Conservation (phyloP, 2,888 invertebrate genomes). For the Caenorhabditis panamensis region DNA sequence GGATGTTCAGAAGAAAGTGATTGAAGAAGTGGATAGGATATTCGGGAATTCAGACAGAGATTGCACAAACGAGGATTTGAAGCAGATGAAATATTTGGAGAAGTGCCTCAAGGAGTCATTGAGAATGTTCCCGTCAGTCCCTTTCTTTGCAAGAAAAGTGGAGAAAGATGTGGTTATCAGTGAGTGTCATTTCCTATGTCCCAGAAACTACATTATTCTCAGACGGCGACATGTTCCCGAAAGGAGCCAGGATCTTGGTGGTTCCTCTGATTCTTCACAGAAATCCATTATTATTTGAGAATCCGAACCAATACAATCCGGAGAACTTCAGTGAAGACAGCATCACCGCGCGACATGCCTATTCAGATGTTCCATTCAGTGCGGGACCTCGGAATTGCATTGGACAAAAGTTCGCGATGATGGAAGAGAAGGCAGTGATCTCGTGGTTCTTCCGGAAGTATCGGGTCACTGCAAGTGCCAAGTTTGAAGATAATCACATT, state of each 20-base stretch:
- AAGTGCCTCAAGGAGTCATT: conserved; percentile 73
- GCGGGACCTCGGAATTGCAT: conserved; percentile 77
- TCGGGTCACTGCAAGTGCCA: conserved; percentile 63
- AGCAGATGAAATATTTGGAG: conserved; percentile 72
- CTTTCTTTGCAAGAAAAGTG: conserved; percentile 65
- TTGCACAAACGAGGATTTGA: conserved; percentile 79
- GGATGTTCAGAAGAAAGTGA: conserved; percentile 82
- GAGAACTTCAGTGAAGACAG: conserved; percentile 82
- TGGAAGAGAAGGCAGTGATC: conserved; percentile 81
- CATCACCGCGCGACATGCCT: conserved; percentile 66
- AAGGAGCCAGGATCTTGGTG: conserved; percentile 74
- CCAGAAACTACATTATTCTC: conserved; percentile 13
- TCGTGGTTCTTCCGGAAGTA: conserved; percentile 82
- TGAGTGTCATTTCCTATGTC: conserved; percentile 37
- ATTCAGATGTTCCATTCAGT: conserved; percentile 72
- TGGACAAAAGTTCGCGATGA: conserved; percentile 73
- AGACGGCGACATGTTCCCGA: conserved; percentile 69
- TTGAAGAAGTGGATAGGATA: conserved; percentile 74
- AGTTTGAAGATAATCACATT: conserved; percentile 60
- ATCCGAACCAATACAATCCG: conserved; percentile 82
- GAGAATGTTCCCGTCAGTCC: conserved; percentile 74
- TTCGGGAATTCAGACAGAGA: conserved; percentile 78
- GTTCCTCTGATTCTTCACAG: conserved; percentile 79
- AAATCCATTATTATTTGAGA: conserved; percentile 77
- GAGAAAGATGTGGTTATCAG: conserved; percentile 78